Conservation (phyloP, 2,113 vertebrate species). For the Psephotus haematonotus region DNA sequence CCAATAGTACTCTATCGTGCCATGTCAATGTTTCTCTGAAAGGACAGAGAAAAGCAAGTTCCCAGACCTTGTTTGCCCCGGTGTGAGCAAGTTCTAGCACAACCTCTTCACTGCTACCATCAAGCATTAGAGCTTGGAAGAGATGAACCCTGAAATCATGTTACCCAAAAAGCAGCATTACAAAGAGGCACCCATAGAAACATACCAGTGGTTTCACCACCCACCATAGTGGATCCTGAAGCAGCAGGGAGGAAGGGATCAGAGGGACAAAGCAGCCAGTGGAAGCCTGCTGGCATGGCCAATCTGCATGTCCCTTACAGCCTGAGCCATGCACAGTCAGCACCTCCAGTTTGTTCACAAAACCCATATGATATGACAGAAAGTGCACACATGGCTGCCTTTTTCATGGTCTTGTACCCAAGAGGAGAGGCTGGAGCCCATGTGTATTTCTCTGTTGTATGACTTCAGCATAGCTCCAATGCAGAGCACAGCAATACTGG, state of each 20-base stretch:
- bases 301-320: not conserved
- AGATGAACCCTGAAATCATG: not conserved
- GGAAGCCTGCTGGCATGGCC: not conserved
- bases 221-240: not conserved
- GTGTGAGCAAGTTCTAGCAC: not conserved
- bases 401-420: not conserved
- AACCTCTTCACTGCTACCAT: not conserved
- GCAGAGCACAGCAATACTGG: not conserved
- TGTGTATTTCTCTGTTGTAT: not conserved
- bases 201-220: not conserved
- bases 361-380: not conserved
- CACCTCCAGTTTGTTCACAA: not conserved
- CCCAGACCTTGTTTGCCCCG: not conserved
- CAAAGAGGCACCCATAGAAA: not conserved
- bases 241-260: not conserved
- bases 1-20: not conserved
- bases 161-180: not conserved
- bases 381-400: not conserved
- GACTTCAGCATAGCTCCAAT: not conserved
- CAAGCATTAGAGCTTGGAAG: not conserved
- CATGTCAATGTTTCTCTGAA: not conserved
- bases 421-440: not conserved
- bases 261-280: not conserved
- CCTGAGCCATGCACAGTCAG: not conserved
- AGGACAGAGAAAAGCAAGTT: not conserved